Conservation (phyloP, 2,797 vertebrate species). For the Florisuga fusca region DNA sequence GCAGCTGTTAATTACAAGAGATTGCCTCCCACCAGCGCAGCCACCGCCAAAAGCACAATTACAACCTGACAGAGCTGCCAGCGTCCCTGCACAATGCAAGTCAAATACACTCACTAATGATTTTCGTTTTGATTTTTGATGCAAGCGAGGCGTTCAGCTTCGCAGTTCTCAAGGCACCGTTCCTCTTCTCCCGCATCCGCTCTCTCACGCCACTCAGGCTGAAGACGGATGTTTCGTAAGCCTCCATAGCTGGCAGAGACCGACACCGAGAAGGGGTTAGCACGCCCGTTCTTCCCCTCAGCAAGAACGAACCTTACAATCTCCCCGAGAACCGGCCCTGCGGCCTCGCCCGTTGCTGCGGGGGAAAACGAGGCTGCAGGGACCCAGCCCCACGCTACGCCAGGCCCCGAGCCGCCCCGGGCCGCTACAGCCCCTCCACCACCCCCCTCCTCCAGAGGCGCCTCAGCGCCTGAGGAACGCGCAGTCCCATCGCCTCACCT, state of each 20-base stretch:
- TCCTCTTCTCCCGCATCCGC: constrained; percentile 71
- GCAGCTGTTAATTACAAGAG: neutral
- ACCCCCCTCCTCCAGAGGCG: too few species aligned
- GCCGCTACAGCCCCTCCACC: neutral
- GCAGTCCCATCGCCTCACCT: neutral
- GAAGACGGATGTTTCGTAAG: neutral
- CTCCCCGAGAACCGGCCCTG: rapidly evolving
- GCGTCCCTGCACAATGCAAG: rapidly evolving
- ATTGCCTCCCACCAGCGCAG: neutral
- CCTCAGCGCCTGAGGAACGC: neutral
- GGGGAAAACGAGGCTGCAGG: neutral
- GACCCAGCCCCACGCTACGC: rapidly evolving
- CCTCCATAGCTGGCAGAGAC: constrained; percentile 20
- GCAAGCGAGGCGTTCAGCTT: constrained; percentile 73
- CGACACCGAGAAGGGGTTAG: neutral
- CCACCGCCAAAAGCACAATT: neutral
- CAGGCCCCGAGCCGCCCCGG: neutral
- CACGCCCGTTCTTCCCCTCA: rapidly evolving
- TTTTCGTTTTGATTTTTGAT: constrained; percentile 75
- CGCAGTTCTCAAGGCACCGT: constrained; percentile 43
- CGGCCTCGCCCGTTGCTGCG: neutral
- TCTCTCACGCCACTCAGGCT: constrained; percentile 21
- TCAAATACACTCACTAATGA: constrained; percentile 68
- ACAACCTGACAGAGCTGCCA: rapidly evolving
- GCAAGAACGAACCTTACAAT: rapidly evolving